A percentile compares a stretch with the other conserved stretches of the same genome.
These are phyloP conservation scores for Mylabris phalerata DNA, from an alignment of 1,140 invertebrate species.

Conservation along the genomic window DNA sequence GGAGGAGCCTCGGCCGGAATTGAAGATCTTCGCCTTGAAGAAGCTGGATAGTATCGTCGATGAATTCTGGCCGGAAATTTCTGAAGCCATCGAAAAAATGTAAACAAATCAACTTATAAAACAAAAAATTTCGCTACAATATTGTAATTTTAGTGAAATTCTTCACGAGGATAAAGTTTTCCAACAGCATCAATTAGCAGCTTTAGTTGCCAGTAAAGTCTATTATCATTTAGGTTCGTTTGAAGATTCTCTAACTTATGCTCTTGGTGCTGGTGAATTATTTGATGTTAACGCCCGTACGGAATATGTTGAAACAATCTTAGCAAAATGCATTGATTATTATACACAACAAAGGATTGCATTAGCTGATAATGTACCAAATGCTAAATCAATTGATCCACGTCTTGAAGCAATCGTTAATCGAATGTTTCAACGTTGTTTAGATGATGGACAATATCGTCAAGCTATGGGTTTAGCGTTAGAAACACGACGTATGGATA, in stretches of 20 bases:
- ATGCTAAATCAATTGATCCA: slow-evolving; percentile 71
- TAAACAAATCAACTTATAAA: slow-evolving; percentile 37
- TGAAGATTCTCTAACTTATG: slow-evolving; percentile 91
- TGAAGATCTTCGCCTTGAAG: slow-evolving; percentile 87
- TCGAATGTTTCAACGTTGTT: slow-evolving; percentile 92
- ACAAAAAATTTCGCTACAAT: neutral
- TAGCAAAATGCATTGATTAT: slow-evolving; percentile 93
- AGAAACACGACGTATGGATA: slow-evolving; percentile 93
- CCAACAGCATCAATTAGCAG: slow-evolving; percentile 83
- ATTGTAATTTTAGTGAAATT: slow-evolving; percentile 63
- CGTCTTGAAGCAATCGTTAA: slow-evolving; percentile 91
- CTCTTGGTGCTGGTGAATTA: slow-evolving; percentile 83
- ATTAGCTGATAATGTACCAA: slow-evolving; percentile 54
- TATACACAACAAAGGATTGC: slow-evolving; percentile 83
- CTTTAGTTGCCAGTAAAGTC: slow-evolving; percentile 96
- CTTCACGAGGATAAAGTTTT: slow-evolving; percentile 90
- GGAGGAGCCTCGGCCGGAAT: slow-evolving; percentile 86
- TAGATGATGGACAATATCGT: slow-evolving; percentile 88
- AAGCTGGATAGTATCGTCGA: slow-evolving; percentile 92
- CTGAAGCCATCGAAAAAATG: slow-evolving; percentile 96
- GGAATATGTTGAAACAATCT: slow-evolving; percentile 95
- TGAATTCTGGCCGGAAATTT: slow-evolving; percentile 98
- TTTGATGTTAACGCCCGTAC: slow-evolving; percentile 90
- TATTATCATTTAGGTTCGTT: slow-evolving; percentile 97
- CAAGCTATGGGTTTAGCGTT: slow-evolving; percentile 91